Conservation (phyloP, 2,113 vertebrate genomes). For the Dipodomys spectabilis region DNA sequence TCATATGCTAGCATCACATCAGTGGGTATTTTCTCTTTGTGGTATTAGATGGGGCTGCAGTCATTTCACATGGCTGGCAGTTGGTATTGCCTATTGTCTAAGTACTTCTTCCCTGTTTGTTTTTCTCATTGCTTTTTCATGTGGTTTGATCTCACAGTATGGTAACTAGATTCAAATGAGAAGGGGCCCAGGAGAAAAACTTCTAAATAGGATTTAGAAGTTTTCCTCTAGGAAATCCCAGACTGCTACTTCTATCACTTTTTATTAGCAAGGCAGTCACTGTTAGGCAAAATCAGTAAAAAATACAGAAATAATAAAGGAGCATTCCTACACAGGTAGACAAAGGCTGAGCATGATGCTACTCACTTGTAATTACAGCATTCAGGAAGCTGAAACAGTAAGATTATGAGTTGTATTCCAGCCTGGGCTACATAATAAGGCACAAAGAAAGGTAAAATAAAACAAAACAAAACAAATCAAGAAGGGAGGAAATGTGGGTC, state of each 20-base stretch:
- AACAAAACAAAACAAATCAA: neutral
- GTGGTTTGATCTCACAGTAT: neutral
- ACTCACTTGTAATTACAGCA: neutral
- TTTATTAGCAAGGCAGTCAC: neutral
- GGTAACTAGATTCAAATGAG: neutral
- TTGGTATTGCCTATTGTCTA: neutral
- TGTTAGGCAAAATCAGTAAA: neutral
- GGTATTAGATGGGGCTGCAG: neutral
- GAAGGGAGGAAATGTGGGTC: neutral
- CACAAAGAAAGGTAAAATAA: neutral
- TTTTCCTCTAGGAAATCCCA: slow-evolving; percentile 5
- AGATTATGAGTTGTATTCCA: neutral
- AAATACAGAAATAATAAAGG: neutral
- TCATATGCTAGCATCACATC: neutral
- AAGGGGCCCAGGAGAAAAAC: neutral
- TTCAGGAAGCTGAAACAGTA: neutral
- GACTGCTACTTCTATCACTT: neutral
- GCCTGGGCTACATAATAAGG: neutral
- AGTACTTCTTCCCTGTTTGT: neutral
- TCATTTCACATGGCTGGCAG: neutral
- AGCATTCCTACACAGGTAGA: neutral
- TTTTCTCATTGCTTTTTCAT: neutral
- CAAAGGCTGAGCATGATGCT: neutral
- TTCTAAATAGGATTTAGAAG: slow-evolving; percentile 31
- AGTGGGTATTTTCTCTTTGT: neutral